Conservation (phyloP, 2,797 vertebrate species). For the Stomatorhinus walkeri region DNA sequence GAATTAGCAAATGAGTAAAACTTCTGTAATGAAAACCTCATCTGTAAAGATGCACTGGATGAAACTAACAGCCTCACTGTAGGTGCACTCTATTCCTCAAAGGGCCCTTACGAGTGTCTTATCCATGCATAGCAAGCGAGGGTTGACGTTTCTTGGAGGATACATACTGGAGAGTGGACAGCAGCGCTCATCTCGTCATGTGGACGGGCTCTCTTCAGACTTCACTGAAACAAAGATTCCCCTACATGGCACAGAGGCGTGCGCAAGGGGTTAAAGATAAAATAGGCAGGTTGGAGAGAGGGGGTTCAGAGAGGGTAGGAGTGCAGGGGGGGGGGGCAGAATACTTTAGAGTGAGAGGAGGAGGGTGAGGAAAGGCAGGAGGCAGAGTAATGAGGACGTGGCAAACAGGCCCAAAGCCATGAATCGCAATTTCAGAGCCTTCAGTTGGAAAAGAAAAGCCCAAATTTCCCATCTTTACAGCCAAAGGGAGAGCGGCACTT, state of each 20-base stretch:
- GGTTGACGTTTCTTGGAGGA: conserved; percentile 45
- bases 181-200: conserved; percentile 61
- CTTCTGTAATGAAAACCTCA: neutral
- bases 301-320: neutral
- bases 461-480: neutral
- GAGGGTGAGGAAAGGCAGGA: conserved; percentile 9
- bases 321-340: neutral
- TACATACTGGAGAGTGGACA: conserved; percentile 71
- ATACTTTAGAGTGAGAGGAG: neutral
- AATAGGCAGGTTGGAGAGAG: conserved; percentile 6
- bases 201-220: conserved; percentile 61
- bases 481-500: neutral
- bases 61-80: neutral
- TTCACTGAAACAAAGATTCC: conserved; percentile 67
- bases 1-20: neutral
- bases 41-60: neutral
- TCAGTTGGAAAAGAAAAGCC: conserved; percentile 12
- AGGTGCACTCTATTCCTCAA: neutral
- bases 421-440: neutral
- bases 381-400: conserved; percentile 10
- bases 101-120: neutral
- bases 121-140: conserved; percentile 23
- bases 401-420: conserved; percentile 5
- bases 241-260: conserved; percentile 11
- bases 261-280: conserved; percentile 10